Percentiles rank a stretch among this genome's conserved stretches.
These are phyloP conservation scores for Drusus annulatus DNA, from an alignment of 1,140 invertebrate species.

Conservation along the genomic window DNA sequence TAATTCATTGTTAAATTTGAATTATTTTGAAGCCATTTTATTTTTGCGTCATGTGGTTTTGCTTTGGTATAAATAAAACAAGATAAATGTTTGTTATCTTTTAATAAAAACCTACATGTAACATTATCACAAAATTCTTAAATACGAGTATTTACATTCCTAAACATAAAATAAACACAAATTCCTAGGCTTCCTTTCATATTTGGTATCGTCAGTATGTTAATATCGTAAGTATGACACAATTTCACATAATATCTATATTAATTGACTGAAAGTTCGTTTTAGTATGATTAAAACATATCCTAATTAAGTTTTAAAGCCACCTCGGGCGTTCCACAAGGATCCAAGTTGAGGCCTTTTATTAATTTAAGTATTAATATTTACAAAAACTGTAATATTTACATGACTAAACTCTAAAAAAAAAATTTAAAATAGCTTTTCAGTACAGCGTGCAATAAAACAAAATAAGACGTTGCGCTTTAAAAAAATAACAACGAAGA, in stretches of 20 bases:
- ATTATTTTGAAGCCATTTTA: no score
- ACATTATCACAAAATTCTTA: slow-evolving; percentile 9
- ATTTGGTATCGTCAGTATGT: slow-evolving; percentile 46
- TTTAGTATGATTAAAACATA: slow-evolving; percentile 29
- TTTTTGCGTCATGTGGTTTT: no score
- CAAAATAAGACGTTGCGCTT: no score
- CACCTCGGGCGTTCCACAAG: slow-evolving; percentile 1
- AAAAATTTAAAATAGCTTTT: no score
- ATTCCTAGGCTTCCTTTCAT: background rate
- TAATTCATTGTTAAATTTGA: no score
- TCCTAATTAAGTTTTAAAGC: background rate
- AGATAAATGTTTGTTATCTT: background rate
- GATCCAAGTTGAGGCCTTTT: background rate
- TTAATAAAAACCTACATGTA: background rate
- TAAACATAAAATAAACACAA: background rate
- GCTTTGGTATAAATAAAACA: no score
- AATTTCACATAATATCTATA: slow-evolving; percentile 19
- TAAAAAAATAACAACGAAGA: no score
- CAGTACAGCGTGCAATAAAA: no score
- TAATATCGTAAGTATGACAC: slow-evolving; percentile 37
- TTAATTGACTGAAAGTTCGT: slow-evolving; percentile 30
- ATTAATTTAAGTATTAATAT: background rate
- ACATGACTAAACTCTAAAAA: no score
- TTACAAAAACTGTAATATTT: background rate
- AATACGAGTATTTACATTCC: slow-evolving; percentile 20